A percentile compares a stretch with the other conserved stretches of the same genome.
phyloP scores from a whole-genome alignment of 1,140 invertebrate species.

The Mizuhopecten yessoensis region DNA sequence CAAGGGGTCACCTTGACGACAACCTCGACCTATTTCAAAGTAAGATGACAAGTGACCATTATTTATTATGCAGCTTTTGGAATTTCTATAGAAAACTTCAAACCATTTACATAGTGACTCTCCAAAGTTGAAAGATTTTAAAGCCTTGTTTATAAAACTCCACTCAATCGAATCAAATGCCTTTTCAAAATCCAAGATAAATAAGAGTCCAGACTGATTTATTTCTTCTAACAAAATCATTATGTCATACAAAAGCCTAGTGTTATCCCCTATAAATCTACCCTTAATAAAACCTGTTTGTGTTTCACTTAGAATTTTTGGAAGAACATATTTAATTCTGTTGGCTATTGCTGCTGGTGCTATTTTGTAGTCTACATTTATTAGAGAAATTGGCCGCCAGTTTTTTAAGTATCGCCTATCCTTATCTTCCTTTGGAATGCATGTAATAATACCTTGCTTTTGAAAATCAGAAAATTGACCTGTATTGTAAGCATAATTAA shows the following conservation, averaged over 20 bases:
- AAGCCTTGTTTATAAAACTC: conserved; percentile 42
- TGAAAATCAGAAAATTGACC: conserved; percentile 46
- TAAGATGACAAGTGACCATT: too few species aligned
- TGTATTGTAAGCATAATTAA: conserved; percentile 43
- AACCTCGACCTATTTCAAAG: too few species aligned
- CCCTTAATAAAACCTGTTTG: too few species aligned
- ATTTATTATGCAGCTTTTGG: too few species aligned
- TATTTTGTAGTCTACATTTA: neutral
- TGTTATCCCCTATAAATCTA: conserved; percentile 37
- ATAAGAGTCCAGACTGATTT: neutral
- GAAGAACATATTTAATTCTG: too few species aligned
- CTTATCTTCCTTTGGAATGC: conserved; percentile 42
- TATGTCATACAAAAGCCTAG: conserved; percentile 42
- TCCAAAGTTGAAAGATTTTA: conserved; percentile 57
- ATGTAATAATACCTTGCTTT: conserved; percentile 42
- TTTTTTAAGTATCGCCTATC: too few species aligned
- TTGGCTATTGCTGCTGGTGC: neutral
- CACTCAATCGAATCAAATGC: conserved; percentile 56
- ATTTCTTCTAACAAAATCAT: conserved; percentile 14
- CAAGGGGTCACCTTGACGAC: too few species aligned
- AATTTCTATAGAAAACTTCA: conserved; percentile 50
- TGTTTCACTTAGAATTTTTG: too few species aligned
- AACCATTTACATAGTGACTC: conserved; percentile 50
- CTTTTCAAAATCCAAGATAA: conserved; percentile 52
- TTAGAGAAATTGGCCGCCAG: neutral